Percentiles rank a stretch among this genome's conserved stretches.
Evolutionary conservation across 2,888 invertebrate species (phyloP).

Genomic region (Megamerina dolium): DNA sequence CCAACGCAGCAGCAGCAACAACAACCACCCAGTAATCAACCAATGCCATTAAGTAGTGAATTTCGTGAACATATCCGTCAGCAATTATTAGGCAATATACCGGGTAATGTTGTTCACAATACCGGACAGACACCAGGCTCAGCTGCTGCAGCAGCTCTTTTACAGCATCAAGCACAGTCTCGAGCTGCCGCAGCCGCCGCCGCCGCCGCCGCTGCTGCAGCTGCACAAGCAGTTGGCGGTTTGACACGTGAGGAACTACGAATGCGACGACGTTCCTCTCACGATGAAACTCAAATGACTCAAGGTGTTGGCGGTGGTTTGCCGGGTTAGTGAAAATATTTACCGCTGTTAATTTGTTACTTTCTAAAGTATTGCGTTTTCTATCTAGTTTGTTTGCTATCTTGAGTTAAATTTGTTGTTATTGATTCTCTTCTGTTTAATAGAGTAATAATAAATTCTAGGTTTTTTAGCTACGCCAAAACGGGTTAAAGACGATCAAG

Average conservation of each 20-base stretch:
- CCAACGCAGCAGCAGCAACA: too few species aligned
- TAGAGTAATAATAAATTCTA: too few species aligned
- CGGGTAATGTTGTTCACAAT: conserved; percentile 39
- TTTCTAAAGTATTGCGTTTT: background rate
- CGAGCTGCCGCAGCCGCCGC: conserved; percentile 42
- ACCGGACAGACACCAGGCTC: conserved; percentile 42
- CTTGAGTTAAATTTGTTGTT: background rate
- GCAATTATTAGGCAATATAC: conserved; percentile 42
- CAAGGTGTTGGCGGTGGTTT: conserved; percentile 35
- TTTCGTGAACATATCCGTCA: conserved; percentile 48
- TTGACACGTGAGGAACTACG: conserved; percentile 48
- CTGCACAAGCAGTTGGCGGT: conserved; percentile 23
- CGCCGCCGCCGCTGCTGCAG: conserved; percentile 33
- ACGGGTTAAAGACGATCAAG: too few species aligned
- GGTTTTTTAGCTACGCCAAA: too few species aligned
- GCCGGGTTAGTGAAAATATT: conserved; percentile 34
- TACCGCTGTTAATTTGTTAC: background rate
- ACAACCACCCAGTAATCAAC: too few species aligned
- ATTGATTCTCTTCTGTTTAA: too few species aligned
- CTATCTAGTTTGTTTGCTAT: conserved; percentile 10
- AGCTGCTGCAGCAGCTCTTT: conserved; percentile 43
- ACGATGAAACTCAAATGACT: conserved; percentile 48
- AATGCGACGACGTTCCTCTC: conserved; percentile 49
- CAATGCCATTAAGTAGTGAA: conserved; percentile 44
- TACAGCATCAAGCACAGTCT: conserved; percentile 46